Base-by-base conservation (phyloP, 2,888 invertebrate species). In the Cylindroiulus punctatus region DNA sequence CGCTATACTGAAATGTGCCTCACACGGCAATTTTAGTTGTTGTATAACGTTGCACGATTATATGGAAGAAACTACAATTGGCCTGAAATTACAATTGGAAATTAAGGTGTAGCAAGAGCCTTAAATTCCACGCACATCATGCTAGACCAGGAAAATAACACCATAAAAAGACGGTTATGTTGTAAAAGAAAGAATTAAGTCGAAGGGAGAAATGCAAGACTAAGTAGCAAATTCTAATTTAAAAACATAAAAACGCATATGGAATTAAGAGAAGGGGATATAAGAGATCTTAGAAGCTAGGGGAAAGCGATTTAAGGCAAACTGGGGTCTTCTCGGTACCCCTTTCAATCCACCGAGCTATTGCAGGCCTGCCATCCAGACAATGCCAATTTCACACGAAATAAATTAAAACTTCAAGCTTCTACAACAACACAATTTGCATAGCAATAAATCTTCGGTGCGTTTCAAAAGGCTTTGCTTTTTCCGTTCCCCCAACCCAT, bases 331-430 rank as follows among this genome's bases (percentile, higher is more conserved):
- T 52, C n/a, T 52, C n/a, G 52, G 52, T 76, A 76, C 76, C 76
- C 76, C 76, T 76, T 76, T 76, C 76, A 76, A 14, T 14, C 76
- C 76, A 76, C 30, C 30, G 30, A 30, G 30, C 30, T 14, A 10
- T 76, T 30, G 52, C 52, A 52, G 52, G 52, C 52, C 52, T 52
- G n/a, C 19, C 52, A 52, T 52, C 76, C 65, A 76, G 76, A 76
- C 76, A 76, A 76, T 76, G 76, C 76, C 76, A 76, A 76, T 76
- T 76, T 76, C 76, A 76, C 76, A 76, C 76, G 76, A 76, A 76
- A 76, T 76, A 76, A 76, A 76, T 76, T 76, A 76, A 76, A 76
- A 76, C 76, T 76, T 76, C 76, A 76, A 30, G 76, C 76, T 76
- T 76, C 76, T 76, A 76, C 76, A 76, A 76, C 76, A 76, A 76